Evolutionary conservation across 2,797 vertebrate species (phyloP), one percentile per base, ranked within the genome.

Genomic region (Acridotheres tristis): DNA sequence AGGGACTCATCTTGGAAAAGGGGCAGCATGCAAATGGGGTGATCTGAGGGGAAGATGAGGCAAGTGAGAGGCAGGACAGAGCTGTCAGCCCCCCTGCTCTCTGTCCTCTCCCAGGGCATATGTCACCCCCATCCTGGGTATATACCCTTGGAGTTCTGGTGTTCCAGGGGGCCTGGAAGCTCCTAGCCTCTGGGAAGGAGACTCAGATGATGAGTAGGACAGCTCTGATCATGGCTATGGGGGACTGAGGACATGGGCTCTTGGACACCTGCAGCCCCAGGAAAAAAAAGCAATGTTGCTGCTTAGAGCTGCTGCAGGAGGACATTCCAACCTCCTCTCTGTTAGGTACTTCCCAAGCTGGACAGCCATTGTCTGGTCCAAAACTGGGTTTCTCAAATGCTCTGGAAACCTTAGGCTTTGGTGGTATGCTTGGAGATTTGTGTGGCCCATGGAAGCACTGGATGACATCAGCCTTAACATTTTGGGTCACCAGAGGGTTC

Each of bases 221-320:
- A 55, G 38, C n/a, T 55, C 25, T 67, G 48, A 29, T 32, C 29
- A 11, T 71, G 69, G 29, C 9, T 54, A 3, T 2, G 5, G 51
- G 10, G 10, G 4, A 19, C 25, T 18, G n/a, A 66, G n/a, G n/a
- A 42, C 43, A 16, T n/a, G 7, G 10, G 4, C 26, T 47, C 57
- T 22, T 20, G 36, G 47, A 61, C 1, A 1, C 0, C 0, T 8
- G 18, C 32, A 23, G 26, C 40, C 36, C 18, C 43, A 34, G 13
- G 45, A 5, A 50, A n/a, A 71, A 2, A 14, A 58, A 62, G 58
- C 58, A 61, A n/a, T 10, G 5, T 21, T 61, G 51, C 69, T 81
- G 26, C 29, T 72, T 7, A 8, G 42, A 61, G 47, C 48, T 81
- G 53, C 53, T 66, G 42, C 47, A 81, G 59, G 30, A 76, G 21